Evolutionary conservation across 2,113 vertebrate genomes (phyloP).

Genomic region (Onychostoma macrolepis): DNA sequence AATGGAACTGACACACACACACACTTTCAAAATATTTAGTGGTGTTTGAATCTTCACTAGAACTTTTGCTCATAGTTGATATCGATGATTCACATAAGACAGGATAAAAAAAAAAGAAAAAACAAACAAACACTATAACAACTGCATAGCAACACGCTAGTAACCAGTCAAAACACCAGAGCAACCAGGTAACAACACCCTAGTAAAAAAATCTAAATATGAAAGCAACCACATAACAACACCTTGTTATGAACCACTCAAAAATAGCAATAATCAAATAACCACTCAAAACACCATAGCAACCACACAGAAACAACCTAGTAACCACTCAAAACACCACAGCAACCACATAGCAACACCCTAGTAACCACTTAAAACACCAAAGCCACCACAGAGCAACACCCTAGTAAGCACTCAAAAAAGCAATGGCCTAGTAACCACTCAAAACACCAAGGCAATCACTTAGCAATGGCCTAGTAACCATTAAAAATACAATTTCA

Average conservation of each 20-base stretch:
- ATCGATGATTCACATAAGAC: neutral
- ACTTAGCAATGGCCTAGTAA: no score
- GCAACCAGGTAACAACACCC: no score
- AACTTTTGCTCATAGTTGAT: neutral
- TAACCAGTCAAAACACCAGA: neutral
- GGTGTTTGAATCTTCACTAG: neutral
- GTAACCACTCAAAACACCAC: no score
- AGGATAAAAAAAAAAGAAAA: neutral
- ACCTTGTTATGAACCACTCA: no score
- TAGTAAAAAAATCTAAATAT: neutral
- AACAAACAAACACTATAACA: neutral
- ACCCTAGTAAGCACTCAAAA: neutral
- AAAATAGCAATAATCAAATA: no score
- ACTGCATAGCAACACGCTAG: neutral
- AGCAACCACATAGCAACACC: no score
- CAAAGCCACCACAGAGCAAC: neutral
- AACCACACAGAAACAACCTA: no score
- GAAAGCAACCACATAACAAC: neutral
- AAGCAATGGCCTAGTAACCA: neutral
- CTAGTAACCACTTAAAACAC: no score
- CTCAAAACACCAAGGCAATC: neutral
- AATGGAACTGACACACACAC: neutral
- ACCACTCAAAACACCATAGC: no score
- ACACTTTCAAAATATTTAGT: neutral
- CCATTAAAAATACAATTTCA: neutral